Base-by-base conservation (phyloP, 1,140 invertebrate species). In the Zaprionus gabonicus region DNA sequence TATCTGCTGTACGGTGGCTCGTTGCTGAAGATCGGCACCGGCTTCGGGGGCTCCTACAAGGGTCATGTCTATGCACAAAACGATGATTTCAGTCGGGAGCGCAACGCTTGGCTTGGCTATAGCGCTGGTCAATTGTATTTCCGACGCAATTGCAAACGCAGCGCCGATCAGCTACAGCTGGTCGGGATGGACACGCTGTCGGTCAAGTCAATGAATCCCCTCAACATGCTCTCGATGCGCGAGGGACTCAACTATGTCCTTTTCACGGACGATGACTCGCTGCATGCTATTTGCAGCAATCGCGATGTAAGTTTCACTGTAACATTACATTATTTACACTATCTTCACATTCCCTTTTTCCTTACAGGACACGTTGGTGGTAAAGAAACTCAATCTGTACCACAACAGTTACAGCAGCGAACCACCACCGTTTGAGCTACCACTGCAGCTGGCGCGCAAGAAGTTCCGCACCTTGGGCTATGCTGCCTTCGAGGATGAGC, bases 21-120 rank as follows among this genome's bases (percentile, higher is more conserved):
- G 9, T 93, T 98, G 55, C 94, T 97, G 36, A 99, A 99, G 94
- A 96, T 99, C 80, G 98, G 98, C 7, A 97, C 97, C 76, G 98
- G 98, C 20, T 98, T 98, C 93, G 96, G 96, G 44, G 97, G 96
- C 77, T 98, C 98, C 12, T 95, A 98, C 71, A 97, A 96, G 94
- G 97, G 97, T 31, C 96, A 97, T 92, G 93, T 98, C 41, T 98
- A 98, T 92, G 93, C 95, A 71, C 95, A 96, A 82, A 97, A 97
- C 92, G 94, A 95, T 49, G 96, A 97, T 92, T 97, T 97, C 93
- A 94, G 95, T 25, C 94, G 94, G 66, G 96, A 97, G 70, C 94
- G 95, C 83, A 95, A 94, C 75, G 96, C 96, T 59, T 98, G 96
- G 96, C 93, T 99, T 59, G 97, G 97, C 25, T 97, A 95, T 94